A percentile compares a stretch with the other conserved stretches of the same genome.
Conservation (phyloP, 2,113 vertebrate genomes). For the Cheirogaleus medius region DNA sequence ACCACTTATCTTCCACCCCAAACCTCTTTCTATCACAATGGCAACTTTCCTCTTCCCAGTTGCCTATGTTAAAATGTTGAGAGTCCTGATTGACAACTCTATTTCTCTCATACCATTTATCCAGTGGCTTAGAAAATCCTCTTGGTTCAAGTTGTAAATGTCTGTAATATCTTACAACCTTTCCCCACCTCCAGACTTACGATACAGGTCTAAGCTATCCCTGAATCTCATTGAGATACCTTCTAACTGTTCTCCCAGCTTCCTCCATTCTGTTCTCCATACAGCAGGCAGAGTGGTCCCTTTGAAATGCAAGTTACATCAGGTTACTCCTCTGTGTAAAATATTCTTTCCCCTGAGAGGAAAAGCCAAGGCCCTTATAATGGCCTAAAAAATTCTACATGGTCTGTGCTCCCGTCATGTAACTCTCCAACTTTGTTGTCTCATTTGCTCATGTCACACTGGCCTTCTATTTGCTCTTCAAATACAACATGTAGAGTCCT, state of each 20-base stretch:
- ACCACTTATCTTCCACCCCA: not conserved
- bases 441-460: not conserved
- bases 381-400: not conserved
- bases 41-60: not conserved
- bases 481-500: not conserved
- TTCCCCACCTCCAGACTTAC: too few species aligned
- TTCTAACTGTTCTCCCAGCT: not conserved
- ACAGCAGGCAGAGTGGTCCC: not conserved
- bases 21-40: not conserved
- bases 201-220: not conserved
- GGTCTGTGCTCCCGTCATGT: accelerated
- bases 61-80: not conserved
- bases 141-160: not conserved
- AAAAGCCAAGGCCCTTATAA: not conserved
- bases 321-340: not conserved
- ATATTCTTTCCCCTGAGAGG: not conserved
- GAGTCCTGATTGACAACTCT: not conserved
- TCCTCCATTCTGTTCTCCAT: not conserved
- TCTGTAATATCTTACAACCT: not conserved
- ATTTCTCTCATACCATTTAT: not conserved
- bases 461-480: not conserved
- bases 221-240: not conserved
- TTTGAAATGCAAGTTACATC: not conserved
- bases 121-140: not conserved
- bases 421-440: not conserved